Evolutionary conservation across 1,140 invertebrate genomes (phyloP), one percentile per base, ranked within the genome.

Genomic region (Polypedilum pembai): DNA sequence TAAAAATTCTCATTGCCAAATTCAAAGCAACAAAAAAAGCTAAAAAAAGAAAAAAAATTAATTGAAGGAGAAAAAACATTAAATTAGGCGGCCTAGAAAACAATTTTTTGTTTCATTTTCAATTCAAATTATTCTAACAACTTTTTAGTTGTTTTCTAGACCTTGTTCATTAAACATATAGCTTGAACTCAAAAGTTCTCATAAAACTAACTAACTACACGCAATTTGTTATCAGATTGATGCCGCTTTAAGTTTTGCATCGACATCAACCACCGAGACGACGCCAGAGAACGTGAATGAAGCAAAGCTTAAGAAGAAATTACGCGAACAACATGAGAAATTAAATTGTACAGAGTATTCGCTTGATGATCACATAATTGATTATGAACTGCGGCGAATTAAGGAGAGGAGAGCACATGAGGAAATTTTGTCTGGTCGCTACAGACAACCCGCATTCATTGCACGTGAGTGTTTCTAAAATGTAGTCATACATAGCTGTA

Each of bases 381-480:
- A 82, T 76, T 82, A 80, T 69, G 81, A 82, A 40, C 78, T 79
- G 17, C 77, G 81, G 8, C 77, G 81, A 7, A 78, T 82, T 0
- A 82, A 82, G 75, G 81, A 80, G 8, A 75, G 81, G 0, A 74
- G 81, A 5, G 81, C 81, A 0, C 81, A 82, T 69, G 81, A 82
- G 76, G 81, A 82, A 74, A 80, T 82, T 21, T 80, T 82, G 45
- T 81, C 81, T 17, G 81, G 81, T 33, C 78, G 80, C n/a, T 82
- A 80, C 76, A 77, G 81, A 8, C 79, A 80, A 73, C 81, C 81
- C 5, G 82, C 81, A 76, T 77, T 82, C 74, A 78, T 78, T 24
- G 79, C 81, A 24, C 76, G 81, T 82, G 76, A 78, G 76, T 72
- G 12, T 12, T 12, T 45, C 8, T 33, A 33, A 33, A 33, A 33